These are phyloP conservation scores for Amblyornis subalaris DNA, from an alignment of 2,113 vertebrate species.

Conservation along the genomic window DNA sequence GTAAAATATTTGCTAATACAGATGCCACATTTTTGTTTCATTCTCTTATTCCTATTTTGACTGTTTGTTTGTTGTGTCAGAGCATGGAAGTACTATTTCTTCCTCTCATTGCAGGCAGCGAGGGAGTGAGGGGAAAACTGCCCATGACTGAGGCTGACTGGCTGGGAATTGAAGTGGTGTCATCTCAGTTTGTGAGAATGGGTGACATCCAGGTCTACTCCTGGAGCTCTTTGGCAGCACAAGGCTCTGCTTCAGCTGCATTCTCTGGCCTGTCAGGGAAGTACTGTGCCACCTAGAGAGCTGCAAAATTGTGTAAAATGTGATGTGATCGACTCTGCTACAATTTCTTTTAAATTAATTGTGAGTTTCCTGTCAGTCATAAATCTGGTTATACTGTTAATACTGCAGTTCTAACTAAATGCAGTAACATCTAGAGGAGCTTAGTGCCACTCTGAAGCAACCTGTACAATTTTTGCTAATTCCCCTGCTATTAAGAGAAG, in stretches of 20 bases:
- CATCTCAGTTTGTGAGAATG: background rate
- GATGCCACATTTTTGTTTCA: background rate
- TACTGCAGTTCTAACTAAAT: background rate
- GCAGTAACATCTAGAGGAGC: background rate
- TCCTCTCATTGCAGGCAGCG: background rate
- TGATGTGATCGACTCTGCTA: background rate
- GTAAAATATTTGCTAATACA: background rate
- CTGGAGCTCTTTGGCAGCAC: background rate
- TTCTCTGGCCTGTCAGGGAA: background rate
- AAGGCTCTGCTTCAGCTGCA: background rate
- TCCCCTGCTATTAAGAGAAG: background rate
- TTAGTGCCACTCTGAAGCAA: background rate
- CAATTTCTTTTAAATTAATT: background rate
- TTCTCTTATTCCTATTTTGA: background rate
- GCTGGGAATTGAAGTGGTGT: background rate
- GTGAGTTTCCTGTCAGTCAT: background rate
- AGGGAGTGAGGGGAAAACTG: background rate
- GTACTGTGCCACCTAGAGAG: background rate
- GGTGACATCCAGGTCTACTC: background rate
- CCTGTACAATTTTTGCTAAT: background rate
- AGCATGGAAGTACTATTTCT: background rate
- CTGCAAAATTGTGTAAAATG: background rate
- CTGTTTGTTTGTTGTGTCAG: background rate
- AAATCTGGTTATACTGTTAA: background rate
- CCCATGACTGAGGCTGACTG: rapidly evolving